Evolutionary conservation across 2,113 vertebrate genomes (phyloP).

Genomic region (Raja brachyura): DNA sequence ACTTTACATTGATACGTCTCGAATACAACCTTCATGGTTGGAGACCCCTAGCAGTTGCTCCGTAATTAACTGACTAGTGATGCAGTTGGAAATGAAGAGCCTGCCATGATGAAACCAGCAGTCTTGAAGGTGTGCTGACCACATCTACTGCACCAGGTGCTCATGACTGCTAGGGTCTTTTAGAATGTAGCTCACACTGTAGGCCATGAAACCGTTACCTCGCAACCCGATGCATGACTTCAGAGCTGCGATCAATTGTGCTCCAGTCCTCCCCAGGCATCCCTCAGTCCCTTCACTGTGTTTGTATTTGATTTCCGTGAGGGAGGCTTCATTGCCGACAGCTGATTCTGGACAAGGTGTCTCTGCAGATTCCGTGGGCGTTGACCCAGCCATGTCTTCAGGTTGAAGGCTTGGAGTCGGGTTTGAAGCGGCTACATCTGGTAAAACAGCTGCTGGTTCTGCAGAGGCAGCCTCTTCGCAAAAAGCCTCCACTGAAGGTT

Average conservation of each 20-base stretch:
- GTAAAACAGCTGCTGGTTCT: background rate
- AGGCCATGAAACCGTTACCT: background rate
- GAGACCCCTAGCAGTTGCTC: background rate
- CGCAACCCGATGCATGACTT: constrained; percentile 10
- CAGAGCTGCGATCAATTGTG: background rate
- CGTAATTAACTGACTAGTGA: background rate
- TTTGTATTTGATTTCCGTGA: background rate
- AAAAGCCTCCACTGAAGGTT: background rate
- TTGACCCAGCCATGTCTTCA: background rate
- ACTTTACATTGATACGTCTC: background rate
- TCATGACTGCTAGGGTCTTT: constrained; percentile 3
- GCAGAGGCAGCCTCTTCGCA: background rate
- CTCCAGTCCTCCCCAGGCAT: background rate
- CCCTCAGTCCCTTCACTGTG: background rate
- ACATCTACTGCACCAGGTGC: background rate
- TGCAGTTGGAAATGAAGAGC: background rate
- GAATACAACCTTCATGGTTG: background rate
- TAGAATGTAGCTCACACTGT: constrained; percentile 9
- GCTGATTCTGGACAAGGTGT: background rate
- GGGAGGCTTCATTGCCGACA: background rate
- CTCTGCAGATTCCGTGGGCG: background rate
- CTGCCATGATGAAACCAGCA: background rate
- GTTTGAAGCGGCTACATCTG: background rate
- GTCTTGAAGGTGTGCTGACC: background rate
- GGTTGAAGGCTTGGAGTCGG: background rate